Evolutionary conservation across 2,888 invertebrate species (phyloP).

Genomic region (Coecobrya sp.): DNA sequence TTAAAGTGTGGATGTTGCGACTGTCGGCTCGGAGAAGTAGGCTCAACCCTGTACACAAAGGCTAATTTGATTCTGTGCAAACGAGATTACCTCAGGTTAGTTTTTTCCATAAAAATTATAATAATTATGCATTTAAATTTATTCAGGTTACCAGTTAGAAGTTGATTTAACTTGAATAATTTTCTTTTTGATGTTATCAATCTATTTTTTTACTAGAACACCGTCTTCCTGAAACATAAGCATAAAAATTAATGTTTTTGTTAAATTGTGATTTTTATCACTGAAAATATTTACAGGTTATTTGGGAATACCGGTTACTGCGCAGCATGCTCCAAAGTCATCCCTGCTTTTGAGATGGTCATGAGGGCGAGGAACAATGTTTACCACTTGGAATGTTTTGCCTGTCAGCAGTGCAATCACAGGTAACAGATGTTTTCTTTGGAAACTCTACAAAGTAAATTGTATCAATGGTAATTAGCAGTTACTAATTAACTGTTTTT

Average conservation of each 20-base stretch:
- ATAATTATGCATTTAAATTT: no score
- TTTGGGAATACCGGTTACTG: slow-evolving; percentile 99
- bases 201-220: no score
- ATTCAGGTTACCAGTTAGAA: no score
- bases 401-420: slow-evolving; percentile 99
- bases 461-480: not conserved
- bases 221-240: no score
- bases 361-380: slow-evolving; percentile 99
- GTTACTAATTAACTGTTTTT: not conserved
- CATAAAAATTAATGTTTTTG: no score
- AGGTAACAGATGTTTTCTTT: slow-evolving; percentile 7
- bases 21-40: slow-evolving; percentile 98
- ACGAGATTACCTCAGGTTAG: slow-evolving; percentile 92
- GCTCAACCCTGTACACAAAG: slow-evolving; percentile 97
- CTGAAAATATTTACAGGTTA: slow-evolving; percentile 89
- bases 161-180: no score
- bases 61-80: slow-evolving; percentile 98
- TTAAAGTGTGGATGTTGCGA: slow-evolving; percentile 99
- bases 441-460: not conserved
- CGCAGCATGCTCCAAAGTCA: slow-evolving; percentile 98
- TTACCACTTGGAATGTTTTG: slow-evolving; percentile 99
- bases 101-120: no score
- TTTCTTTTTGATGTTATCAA: no score
- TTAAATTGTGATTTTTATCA: not conserved
- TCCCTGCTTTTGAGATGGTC: slow-evolving; percentile 99